Evolutionary conservation across 1,140 invertebrate genomes (phyloP).

Genomic region (Bathynomus jamesi): DNA sequence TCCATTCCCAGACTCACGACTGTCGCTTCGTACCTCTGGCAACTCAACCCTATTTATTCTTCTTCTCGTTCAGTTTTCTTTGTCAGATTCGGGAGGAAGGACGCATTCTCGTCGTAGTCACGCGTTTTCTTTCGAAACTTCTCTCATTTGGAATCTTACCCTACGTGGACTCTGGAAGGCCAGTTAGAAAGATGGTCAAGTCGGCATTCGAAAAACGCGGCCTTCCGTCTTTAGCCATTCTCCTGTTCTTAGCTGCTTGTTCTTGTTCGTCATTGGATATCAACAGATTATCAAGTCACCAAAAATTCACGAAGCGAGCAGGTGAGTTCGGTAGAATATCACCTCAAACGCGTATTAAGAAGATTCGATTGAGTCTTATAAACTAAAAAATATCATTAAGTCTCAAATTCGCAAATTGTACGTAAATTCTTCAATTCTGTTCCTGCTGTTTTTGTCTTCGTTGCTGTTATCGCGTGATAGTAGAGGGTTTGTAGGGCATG

Average conservation of each 20-base stretch:
- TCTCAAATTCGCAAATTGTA: no score
- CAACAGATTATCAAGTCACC: not conserved
- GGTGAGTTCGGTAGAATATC: no score
- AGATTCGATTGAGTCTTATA: no score
- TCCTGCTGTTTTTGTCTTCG: no score
- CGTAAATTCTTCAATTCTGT: no score
- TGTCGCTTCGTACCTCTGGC: not conserved
- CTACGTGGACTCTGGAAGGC: not conserved
- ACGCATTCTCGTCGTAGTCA: not conserved
- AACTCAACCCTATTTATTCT: not conserved
- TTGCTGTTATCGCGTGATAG: no score
- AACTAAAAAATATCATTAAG: no score
- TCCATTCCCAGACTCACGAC: no score
- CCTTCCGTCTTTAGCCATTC: not conserved
- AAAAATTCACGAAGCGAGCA: constrained; percentile 1
- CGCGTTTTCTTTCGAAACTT: not conserved
- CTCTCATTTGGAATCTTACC: not conserved
- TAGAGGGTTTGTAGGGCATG: no score
- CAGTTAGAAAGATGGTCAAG: not conserved
- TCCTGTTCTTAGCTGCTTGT: not conserved
- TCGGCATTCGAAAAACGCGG: not conserved
- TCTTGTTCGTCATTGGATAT: not conserved
- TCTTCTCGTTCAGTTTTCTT: not conserved
- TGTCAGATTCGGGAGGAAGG: not conserved
- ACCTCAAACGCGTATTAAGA: no score